A percentile compares a stretch with the other conserved stretches of the same genome.
phyloP scores from a whole-genome alignment of 2,113 vertebrate species.

The Takifugu flavidus region DNA sequence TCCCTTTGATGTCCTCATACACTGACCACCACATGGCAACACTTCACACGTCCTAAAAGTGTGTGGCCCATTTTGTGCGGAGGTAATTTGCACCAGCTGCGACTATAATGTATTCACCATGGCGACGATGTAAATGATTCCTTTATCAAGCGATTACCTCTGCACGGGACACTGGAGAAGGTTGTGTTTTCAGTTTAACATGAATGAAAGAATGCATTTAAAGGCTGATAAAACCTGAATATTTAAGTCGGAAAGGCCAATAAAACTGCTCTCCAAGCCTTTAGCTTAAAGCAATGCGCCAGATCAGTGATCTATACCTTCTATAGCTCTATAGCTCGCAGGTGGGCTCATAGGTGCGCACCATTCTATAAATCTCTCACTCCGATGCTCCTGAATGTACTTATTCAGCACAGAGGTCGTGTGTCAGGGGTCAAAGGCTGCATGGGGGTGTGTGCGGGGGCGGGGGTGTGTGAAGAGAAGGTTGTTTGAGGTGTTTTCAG shows the following conservation, averaged over 20 bases:
- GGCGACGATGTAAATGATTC: no score
- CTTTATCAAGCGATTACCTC: no score
- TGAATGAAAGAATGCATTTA: no score
- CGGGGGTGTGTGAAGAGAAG: not conserved
- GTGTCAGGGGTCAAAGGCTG: constrained; percentile 79
- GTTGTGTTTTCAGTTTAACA: no score
- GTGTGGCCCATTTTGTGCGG: not conserved
- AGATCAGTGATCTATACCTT: constrained; percentile 35
- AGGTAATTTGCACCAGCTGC: constrained; percentile 3
- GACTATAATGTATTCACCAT: no score
- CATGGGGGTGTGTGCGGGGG: constrained; percentile 10
- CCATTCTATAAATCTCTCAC: constrained; percentile 54
- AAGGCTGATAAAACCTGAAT: no score
- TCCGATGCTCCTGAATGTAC: constrained; percentile 72
- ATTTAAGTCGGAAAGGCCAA: no score
- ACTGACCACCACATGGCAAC: constrained; percentile 51
- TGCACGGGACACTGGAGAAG: no score
- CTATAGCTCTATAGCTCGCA: constrained; percentile 34
- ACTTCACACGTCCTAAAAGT: constrained; percentile 21
- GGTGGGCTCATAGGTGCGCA: constrained; percentile 27
- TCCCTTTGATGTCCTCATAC: constrained; percentile 66
- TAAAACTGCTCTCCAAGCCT: constrained; percentile 25
- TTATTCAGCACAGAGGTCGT: constrained; percentile 78
- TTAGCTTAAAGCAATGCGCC: constrained; percentile 34
- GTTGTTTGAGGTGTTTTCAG: constrained; percentile 21